phyloP scores from a whole-genome alignment of 2,797 vertebrate genomes.

The Arctocebus calabarensis region DNA sequence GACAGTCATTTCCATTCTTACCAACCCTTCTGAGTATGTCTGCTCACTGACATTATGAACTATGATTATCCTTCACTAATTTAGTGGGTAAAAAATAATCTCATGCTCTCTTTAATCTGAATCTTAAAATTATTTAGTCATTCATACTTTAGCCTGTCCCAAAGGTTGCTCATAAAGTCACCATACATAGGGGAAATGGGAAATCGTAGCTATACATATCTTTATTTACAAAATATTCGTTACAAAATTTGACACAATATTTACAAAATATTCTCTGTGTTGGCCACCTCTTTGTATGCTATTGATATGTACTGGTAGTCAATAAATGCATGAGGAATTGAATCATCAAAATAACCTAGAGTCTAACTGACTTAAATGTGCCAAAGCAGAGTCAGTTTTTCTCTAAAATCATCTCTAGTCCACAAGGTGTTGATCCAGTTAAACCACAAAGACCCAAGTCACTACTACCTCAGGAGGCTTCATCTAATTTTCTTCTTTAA shows the following conservation, averaged over 20 bases:
- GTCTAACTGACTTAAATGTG: neutral
- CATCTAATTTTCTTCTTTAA: conserved; percentile 43
- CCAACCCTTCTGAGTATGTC: neutral
- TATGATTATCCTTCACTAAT: neutral
- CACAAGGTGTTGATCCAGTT: neutral
- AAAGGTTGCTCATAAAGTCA: too few species aligned
- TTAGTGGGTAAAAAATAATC: neutral
- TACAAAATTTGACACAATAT: too few species aligned
- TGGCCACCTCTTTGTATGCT: too few species aligned
- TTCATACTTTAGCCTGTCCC: neutral
- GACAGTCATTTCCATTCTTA: neutral
- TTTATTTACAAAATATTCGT: too few species aligned
- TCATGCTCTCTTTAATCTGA: neutral
- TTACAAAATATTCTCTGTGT: too few species aligned
- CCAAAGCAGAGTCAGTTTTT: neutral
- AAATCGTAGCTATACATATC: too few species aligned
- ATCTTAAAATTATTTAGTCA: neutral
- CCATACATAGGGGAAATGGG: too few species aligned
- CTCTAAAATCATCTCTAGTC: neutral
- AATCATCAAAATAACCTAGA: neutral
- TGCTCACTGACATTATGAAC: neutral
- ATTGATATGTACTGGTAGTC: neutral
- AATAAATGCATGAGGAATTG: neutral
- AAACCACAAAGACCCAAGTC: neutral
- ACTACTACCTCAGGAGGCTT: neutral